Base-by-base conservation (phyloP, 2,888 invertebrate genomes). In the Eucriotettix oculatus region DNA sequence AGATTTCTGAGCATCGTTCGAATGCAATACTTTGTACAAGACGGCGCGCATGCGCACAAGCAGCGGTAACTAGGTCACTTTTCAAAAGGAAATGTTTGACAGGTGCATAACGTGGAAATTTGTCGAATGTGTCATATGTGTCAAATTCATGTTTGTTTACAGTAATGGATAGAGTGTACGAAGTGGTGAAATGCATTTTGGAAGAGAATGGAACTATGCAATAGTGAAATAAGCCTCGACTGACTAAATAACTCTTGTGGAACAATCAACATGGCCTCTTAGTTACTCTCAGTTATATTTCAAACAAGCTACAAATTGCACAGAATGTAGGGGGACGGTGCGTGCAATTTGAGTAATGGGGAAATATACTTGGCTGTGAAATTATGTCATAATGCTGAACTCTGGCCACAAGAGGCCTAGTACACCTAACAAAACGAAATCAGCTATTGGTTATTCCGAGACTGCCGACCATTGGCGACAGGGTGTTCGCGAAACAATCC, bases 401-500 rank as follows among this genome's bases (percentile, higher is more conserved):
- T 62, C 66, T 68, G 69, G 69, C 68, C 68, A 67, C 63, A 69
- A 68, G 66, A 68, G 70, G 68, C 70, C 70, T 64, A 68, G 64
- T 65, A 68, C 66, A 62, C 65, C 65, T 60, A 67, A 65, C 60
- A 66, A 66, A 59, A 61, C 62, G 58, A 64, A 61, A 62, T 61
- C 62, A 48, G 58, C 60, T 58, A 54, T 57, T 59, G 61, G 63
- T 63, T 60, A 62, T 56, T 58, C 62, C 55, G 64, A 63, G 60
- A 57, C 62, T 58, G 61, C 60, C 42, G 64, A 65, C 52, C 67
- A 76, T 65, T 77, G 77, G 76, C 72, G 72, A 63, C 69, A 72
- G 59, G 69, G 69, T 65, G 69, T 76, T 57, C 70, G 71, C 59
- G 75, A 76, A 67, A 70, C 71, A n/a, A 71, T 74, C 42, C 67